A percentile compares a stretch with the other conserved stretches of the same genome.
These are phyloP conservation scores for Dolichoris vasculosae DNA, from an alignment of 1,140 invertebrate genomes.

Conservation along the genomic window DNA sequence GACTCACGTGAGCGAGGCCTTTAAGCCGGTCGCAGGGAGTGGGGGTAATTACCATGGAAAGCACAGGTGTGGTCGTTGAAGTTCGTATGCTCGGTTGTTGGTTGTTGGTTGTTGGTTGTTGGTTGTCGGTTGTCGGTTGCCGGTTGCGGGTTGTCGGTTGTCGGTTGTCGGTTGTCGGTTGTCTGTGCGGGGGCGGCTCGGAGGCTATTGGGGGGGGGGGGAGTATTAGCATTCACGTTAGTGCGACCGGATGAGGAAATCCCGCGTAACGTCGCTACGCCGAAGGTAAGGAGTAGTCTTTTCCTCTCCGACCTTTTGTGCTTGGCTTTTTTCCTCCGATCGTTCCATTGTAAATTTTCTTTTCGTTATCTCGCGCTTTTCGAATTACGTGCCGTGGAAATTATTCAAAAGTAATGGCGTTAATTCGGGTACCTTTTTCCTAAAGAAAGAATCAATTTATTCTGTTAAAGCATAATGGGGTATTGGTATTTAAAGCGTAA, in stretches of 20 bases:
- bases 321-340: not conserved
- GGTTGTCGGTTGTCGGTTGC: not conserved
- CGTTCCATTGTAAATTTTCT: not conserved
- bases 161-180: not conserved
- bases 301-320: not conserved
- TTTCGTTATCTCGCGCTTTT: not conserved
- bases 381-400: not conserved
- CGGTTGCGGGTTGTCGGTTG: no score
- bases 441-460: not conserved
- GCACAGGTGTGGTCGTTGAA: constrained; percentile 32
- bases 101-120: not conserved
- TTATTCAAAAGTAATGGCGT: not conserved
- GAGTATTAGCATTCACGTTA: constrained; percentile 17
- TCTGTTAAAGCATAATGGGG: not conserved
- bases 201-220: not conserved
- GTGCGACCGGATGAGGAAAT: constrained; percentile 38
- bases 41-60: constrained; percentile 40
- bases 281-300: not conserved
- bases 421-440: not conserved
- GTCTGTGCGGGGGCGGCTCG: not conserved
- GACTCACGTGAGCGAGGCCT: constrained; percentile 19
- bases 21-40: not conserved
- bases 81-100: not conserved
- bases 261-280: not conserved
- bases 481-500: not conserved